phyloP scores from a whole-genome alignment of 2,797 vertebrate genomes.

The Coregonus ussuriensis region DNA sequence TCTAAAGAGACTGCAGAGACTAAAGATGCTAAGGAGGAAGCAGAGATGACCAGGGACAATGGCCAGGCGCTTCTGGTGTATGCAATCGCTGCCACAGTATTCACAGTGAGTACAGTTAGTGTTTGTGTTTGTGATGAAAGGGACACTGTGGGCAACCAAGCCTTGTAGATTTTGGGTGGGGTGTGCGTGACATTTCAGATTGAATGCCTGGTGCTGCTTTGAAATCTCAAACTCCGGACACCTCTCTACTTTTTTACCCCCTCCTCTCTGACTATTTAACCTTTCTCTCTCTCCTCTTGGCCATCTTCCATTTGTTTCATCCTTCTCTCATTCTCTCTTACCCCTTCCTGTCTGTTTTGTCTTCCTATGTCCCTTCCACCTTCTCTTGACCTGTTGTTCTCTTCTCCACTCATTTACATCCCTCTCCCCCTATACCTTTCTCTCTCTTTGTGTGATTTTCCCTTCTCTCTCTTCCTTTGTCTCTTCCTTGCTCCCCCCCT shows the following conservation, averaged over 20 bases:
- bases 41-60: constrained; percentile 79
- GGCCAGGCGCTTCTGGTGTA: constrained; percentile 90
- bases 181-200: neutral
- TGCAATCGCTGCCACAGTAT: constrained; percentile 88
- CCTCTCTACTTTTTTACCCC: neutral
- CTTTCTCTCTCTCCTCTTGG: too few relatives aligned
- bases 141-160: neutral
- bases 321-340: too few relatives aligned
- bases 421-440: neutral
- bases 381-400: too few relatives aligned
- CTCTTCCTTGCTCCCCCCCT: constrained; percentile 1
- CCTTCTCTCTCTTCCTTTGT: neutral
- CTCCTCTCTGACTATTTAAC: neutral
- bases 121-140: neutral
- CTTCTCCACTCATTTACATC: neutral
- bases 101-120: constrained; percentile 80
- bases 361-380: too few relatives aligned
- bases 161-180: neutral
- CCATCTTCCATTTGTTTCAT: too few relatives aligned
- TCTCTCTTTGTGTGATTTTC: neutral
- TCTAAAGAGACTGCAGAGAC: constrained; percentile 35
- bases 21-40: constrained; percentile 60
- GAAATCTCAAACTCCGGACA: neutral
- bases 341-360: too few relatives aligned
- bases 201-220: neutral